Conservation (phyloP, 2,113 vertebrate genomes). For the Mola mola region DNA sequence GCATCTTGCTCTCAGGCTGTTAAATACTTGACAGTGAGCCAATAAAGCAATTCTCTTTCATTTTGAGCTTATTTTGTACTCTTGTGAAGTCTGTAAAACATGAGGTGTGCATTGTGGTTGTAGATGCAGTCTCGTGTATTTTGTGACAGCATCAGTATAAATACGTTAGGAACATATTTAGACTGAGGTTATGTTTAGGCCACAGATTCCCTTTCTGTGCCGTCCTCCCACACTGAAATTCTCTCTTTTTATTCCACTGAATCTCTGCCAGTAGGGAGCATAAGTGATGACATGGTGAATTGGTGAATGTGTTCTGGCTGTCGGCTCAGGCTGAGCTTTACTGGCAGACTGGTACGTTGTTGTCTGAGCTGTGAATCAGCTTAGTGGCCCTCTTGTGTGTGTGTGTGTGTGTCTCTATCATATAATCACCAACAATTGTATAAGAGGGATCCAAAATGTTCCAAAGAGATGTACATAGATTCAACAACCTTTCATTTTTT, state of each 20-base stretch:
- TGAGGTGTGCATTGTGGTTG: no score
- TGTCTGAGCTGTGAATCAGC: conserved; percentile 25
- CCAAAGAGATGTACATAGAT: conserved; percentile 28
- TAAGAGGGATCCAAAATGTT: conserved; percentile 12
- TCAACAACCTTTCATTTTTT: conserved; percentile 73
- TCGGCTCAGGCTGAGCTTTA: neutral
- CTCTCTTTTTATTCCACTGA: conserved; percentile 9
- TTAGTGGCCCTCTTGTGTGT: neutral
- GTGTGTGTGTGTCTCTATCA: neutral
- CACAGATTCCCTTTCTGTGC: conserved; percentile 1
- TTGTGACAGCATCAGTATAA: no score
- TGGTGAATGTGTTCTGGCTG: conserved; percentile 4
- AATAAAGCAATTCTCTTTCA: neutral
- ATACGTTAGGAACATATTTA: conserved; percentile 7
- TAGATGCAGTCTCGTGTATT: no score
- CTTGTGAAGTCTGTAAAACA: no score
- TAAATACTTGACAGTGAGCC: neutral
- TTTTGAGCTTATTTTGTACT: no score
- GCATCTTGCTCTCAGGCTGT: no score
- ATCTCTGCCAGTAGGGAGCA: conserved; percentile 3
- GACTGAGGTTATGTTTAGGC: neutral
- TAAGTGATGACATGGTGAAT: conserved; percentile 10
- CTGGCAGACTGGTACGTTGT: conserved; percentile 25
- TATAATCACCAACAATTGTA: no score
- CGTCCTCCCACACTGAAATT: neutral